Conservation (phyloP, 2,888 invertebrate genomes). For the Barypeithes pellucidus region DNA sequence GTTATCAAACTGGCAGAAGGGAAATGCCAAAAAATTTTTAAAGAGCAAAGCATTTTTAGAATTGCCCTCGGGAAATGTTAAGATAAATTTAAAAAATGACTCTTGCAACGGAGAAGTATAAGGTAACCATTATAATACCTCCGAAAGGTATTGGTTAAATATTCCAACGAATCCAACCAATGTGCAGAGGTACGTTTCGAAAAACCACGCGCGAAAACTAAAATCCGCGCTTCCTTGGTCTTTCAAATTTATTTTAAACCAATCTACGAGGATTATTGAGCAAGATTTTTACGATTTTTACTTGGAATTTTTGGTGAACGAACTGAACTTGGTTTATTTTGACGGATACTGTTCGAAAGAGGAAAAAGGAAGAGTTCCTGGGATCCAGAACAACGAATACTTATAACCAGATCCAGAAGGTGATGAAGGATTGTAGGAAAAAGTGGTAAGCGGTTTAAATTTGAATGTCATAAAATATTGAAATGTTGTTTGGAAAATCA, state of each 20-base stretch:
- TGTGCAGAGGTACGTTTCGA: slow-evolving; percentile 49
- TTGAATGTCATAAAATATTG: too few relatives aligned
- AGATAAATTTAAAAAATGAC: slow-evolving; percentile 6
- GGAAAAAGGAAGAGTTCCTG: background rate
- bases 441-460: slow-evolving; percentile 7
- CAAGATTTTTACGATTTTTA: slow-evolving; percentile 62
- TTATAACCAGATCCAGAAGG: background rate
- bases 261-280: slow-evolving; percentile 64
- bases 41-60: slow-evolving; percentile 15
- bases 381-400: too few relatives aligned
- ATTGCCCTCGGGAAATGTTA: background rate
- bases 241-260: slow-evolving; percentile 63
- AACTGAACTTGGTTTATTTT: slow-evolving; percentile 60
- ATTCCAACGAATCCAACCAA: slow-evolving; percentile 54
- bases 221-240: slow-evolving; percentile 59
- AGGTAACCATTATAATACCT: slow-evolving; percentile 62
- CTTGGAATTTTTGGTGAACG: slow-evolving; percentile 61
- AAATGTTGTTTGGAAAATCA: too few relatives aligned
- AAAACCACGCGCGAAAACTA: slow-evolving; percentile 57
- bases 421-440: background rate
- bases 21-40: slow-evolving; percentile 29
- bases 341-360: slow-evolving; percentile 26
- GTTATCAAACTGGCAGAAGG: slow-evolving; percentile 41
- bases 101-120: slow-evolving; percentile 31
- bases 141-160: slow-evolving; percentile 65